Evolutionary conservation across 2,797 vertebrate genomes (phyloP).

Genomic region (Borostomias antarcticus): DNA sequence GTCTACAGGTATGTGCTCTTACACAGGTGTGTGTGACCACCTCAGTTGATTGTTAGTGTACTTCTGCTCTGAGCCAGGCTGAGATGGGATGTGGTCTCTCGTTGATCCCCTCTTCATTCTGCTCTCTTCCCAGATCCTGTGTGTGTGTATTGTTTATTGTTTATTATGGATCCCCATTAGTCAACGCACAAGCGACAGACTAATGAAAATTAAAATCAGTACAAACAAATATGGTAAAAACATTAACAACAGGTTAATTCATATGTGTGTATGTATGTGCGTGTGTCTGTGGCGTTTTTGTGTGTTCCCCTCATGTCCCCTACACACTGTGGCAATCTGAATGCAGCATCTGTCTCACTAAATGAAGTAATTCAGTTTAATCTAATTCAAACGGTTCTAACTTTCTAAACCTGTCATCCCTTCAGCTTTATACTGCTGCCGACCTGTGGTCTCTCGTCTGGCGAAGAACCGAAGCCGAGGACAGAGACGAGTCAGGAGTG

Average conservation of each 20-base stretch:
- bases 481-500: conserved; percentile 28
- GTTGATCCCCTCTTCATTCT: conserved; percentile 44
- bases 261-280: conserved; percentile 13
- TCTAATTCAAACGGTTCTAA: neutral
- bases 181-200: too few species aligned
- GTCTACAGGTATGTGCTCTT: neutral
- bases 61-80: conserved; percentile 46
- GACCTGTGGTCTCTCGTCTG: conserved; percentile 31
- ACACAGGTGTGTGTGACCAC: conserved; percentile 1
- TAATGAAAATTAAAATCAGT: too few species aligned
- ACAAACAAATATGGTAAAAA: too few species aligned
- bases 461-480: conserved; percentile 15
- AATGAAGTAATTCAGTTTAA: too few species aligned
- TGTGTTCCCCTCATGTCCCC: too few species aligned
- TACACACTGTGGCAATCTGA: too few species aligned
- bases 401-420: conserved; percentile 8
- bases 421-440: conserved; percentile 44
- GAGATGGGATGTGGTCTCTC: conserved; percentile 66
- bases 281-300: too few species aligned
- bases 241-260: too few species aligned
- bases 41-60: conserved; percentile 35
- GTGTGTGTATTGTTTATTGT: neutral
- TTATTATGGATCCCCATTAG: too few species aligned
- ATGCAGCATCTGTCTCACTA: too few species aligned
- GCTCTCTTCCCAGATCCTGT: conserved; percentile 34